Base-by-base conservation (phyloP, 2,888 invertebrate genomes). In the Drosophila nr. medialis region DNA sequence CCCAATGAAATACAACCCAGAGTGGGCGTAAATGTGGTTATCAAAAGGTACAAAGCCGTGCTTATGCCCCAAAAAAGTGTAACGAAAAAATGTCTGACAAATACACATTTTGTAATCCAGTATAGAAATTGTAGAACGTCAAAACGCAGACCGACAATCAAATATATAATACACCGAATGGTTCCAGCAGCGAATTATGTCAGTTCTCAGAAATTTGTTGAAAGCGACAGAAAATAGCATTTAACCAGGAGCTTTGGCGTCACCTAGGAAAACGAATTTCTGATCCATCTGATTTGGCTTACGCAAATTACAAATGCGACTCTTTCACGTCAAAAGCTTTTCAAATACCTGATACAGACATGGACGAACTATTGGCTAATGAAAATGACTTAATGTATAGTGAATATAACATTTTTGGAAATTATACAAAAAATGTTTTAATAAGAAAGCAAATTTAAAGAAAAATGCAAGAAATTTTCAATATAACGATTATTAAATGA, bases 21-120 rank as follows among this genome's bases (percentile, higher is more conserved):
- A 54, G 68, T 70, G 72, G 69, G 72, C 72, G 70, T 64, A 70
- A 84, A 84, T 86, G 66, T 70, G 72, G 66, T 77, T 73, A 87
- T 80, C 60, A 69, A 61, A 71, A 67, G 77, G 79, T 75, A 77
- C 68, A 83, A 71, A 73, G 75, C 76, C 80, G 63, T 54, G 63
- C 67, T 54, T 66, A 59, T 54, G 66, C n/a, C 45, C 59, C 42
- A 21, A 67, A 67, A 63, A 53, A 42, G 49, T 60, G 54, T 18
- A 30, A 71, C 62, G 40, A 61, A 69, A 70, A 77, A 73, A 70
- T 24, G 61, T 50, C 68, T 66, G 54, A 59, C 73, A 73, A 69
- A 70, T 40, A 56, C 64, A 62, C 60, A 65, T 80, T 78, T 78
- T 80, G 56, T 70, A 56, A 27, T 42, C 61, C 48, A 53, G 68